Evolutionary conservation across 2,888 invertebrate species (phyloP), one percentile per base, ranked within the genome.

Genomic region (Syrphus vitripennis): DNA sequence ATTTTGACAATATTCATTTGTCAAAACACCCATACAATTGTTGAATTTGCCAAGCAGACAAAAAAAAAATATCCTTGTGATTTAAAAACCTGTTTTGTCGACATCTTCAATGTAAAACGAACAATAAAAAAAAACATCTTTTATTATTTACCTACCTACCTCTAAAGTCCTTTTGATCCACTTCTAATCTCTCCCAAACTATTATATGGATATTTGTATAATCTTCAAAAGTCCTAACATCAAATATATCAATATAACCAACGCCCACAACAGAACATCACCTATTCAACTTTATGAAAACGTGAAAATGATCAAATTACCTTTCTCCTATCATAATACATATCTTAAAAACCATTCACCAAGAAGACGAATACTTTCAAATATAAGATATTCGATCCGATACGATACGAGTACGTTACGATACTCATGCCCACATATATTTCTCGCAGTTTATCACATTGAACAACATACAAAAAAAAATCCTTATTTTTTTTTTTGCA

Each of bases 201-300:
- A 9, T 5, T n/a, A 42, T 19, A 16, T 29, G 19, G 29, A 45
- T n/a, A 42, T 19, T 9, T 29, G 19, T 19, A 45, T 63, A 19
- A 65, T n/a, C 45, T 34, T n/a, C 1, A 63, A 63, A 45, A 63
- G 63, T 42, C 29, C 12, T 3, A 29, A 40, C 61, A 45, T 45
- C 42, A 45, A 65, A 65, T 65, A 45, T 63, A 63, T 63, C 63
- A 63, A 63, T 63, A 63, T 63, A 63, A 29, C 26, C 16, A 42
- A 34, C 59, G 59, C 59, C 59, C 21, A 37, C 34, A 4, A 3
- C 19, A 14, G 2, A n/a, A n/a, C 5, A 14, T 2, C 14, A 6
- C 14, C 16, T 21, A 12, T n/a, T 26, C 31, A 3, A 34, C 37
- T n/a, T n/a, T 26, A 50, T 26, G 16, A 42, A 42, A 37, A 63